Percentiles rank a stretch among this genome's conserved stretches.
Conservation (phyloP, 2,113 vertebrate genomes). For the Hippocampus guttulatus region DNA sequence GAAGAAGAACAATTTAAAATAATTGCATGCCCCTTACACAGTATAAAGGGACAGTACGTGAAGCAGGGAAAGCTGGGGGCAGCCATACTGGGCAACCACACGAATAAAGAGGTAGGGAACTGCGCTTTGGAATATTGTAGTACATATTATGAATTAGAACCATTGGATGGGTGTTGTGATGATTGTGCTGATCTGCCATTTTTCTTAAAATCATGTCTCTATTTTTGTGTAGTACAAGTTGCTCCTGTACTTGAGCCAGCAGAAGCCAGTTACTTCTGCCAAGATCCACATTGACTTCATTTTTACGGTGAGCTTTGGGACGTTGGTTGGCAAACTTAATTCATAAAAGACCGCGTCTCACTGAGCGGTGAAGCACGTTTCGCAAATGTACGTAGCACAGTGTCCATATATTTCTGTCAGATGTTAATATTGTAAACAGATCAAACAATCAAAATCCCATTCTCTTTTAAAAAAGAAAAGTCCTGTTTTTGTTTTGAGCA, state of each 20-base stretch:
- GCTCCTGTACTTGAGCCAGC: constrained; percentile 90
- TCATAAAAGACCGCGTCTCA: neutral
- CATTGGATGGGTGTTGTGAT: constrained; percentile 6
- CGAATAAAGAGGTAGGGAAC: constrained; percentile 79
- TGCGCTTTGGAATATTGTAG: neutral
- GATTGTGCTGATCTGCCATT: constrained; percentile 18
- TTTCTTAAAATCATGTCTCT: constrained; percentile 15
- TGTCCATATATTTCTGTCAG: too few species aligned
- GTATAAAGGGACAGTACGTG: constrained; percentile 85
- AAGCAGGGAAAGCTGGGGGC: constrained; percentile 96
- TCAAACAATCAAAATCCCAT: too few species aligned
- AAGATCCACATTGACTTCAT: constrained; percentile 83
- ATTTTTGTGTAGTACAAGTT: constrained; percentile 81
- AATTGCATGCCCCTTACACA: constrained; percentile 40
- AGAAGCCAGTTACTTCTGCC: constrained; percentile 83
- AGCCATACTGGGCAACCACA: constrained; percentile 85
- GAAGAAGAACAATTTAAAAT: neutral
- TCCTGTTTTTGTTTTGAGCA: too few species aligned
- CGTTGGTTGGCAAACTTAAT: neutral
- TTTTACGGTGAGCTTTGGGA: constrained; percentile 78
- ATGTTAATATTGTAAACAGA: too few species aligned
- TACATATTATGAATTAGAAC: neutral
- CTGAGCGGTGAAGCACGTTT: too few species aligned
- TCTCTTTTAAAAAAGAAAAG: too few species aligned
- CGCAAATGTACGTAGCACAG: too few species aligned